Evolutionary conservation across 2,113 vertebrate genomes (phyloP), one percentile per base, ranked within the genome.

Genomic region (Leiothrix lutea): DNA sequence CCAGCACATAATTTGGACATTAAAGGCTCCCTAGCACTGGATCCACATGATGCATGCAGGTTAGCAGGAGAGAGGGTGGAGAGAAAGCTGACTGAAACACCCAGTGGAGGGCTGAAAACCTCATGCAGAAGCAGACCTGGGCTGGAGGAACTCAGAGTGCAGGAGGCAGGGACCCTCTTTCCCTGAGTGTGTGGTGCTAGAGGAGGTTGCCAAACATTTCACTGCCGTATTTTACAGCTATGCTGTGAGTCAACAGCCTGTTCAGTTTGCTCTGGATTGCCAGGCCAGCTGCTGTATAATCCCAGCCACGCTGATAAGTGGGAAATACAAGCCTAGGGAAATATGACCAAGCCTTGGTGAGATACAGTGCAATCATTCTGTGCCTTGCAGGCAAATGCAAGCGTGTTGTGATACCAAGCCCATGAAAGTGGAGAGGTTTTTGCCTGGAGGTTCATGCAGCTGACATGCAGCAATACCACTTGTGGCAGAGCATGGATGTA

Each of bases 241-340:
- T 65, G 15, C 51, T 80, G 50, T 14, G 80, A 78, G 64, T 84
- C 77, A 92, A 61, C 47, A 80, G 64, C 64, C 60, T 28, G 2
- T 62, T 89, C 60, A 24, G 12, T 84, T 80, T 62, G 80, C 61
- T 89, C 44, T 67, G 78, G 48, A 35, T 92, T 92, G 69, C 80
- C 64, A 91, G 79, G 11, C 23, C 83, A 89, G 87, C 84, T 89
- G 87, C 77, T 74, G 9, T 35, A 36, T 81, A 84, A 89, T 86
- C 69, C 61, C 56, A 91, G 36, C 60, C 48, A 74, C 0, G 0
- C 51, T 58, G 61, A 47, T 94, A 70, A 79, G 2, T 74, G 65
- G 80, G 51, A 92, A 86, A 71, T 62, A 31, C 1, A 91, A 86
- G 51, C 72, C 61, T 33, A 24, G 56, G 72, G 89, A 94, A 66